A percentile compares a stretch with the other conserved stretches of the same genome.
Evolutionary conservation across 2,113 vertebrate species (phyloP).

Genomic region (Corydoras maculifer): DNA sequence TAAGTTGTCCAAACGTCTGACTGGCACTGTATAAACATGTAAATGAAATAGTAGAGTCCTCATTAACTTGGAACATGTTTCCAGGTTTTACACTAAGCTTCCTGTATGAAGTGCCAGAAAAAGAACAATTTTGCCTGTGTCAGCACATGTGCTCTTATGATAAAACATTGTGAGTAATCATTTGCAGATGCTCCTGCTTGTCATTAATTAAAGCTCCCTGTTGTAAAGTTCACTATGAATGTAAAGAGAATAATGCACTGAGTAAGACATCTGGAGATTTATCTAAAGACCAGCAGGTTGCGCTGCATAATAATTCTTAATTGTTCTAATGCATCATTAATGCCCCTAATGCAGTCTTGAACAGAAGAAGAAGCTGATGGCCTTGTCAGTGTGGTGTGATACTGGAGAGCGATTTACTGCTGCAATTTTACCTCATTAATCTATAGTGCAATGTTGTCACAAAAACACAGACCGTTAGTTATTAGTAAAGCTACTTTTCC

Average conservation of each 20-base stretch:
- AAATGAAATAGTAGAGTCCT: no score
- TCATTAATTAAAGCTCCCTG: not conserved
- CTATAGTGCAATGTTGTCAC: no score
- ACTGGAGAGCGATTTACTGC: not conserved
- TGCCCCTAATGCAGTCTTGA: constrained; percentile 2
- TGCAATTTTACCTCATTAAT: not conserved
- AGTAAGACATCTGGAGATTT: not conserved
- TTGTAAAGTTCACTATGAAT: not conserved
- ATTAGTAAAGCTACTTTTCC: no score
- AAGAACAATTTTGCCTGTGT: no score
- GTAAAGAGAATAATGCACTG: not conserved
- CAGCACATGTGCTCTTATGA: no score
- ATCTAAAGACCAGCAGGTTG: constrained; percentile 2
- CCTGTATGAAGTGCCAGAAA: no score
- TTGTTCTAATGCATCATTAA: constrained; percentile 4
- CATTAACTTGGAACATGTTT: no score
- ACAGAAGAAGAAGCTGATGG: not conserved
- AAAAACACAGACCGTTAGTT: no score
- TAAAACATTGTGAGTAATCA: not conserved
- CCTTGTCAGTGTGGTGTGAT: constrained; percentile 1
- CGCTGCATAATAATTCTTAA: constrained; percentile 8
- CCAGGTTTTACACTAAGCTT: no score
- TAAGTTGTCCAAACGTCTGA: no score
- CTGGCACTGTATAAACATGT: no score
- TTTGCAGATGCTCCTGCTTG: not conserved